Evolutionary conservation across 2,888 invertebrate genomes (phyloP).

Genomic region (Portevinia maculata): DNA sequence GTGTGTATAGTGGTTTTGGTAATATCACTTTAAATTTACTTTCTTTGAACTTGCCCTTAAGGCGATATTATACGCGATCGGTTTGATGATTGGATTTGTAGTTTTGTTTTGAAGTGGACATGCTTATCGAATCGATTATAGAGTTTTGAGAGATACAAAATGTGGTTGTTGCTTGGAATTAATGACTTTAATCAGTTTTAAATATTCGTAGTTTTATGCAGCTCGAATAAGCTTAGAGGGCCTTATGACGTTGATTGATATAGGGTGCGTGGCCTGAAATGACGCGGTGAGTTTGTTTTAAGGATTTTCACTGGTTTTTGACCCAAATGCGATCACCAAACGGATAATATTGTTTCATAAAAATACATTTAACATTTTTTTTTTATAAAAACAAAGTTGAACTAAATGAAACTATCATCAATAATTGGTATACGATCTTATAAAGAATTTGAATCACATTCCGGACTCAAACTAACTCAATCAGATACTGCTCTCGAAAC

Average conservation of each 20-base stretch:
- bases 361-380: too few species aligned
- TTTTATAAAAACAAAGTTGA: too few species aligned
- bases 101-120: neutral
- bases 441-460: too few species aligned
- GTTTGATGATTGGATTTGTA: neutral
- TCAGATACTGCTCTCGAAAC: too few species aligned
- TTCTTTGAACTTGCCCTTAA: conserved; percentile 54
- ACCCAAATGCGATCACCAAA: too few species aligned
- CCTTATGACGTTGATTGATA: neutral
- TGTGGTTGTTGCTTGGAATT: neutral
- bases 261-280: neutral
- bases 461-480: too few species aligned
- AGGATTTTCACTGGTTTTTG: too few species aligned
- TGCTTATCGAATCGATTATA: conserved; percentile 9
- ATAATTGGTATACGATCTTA: too few species aligned
- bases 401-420: too few species aligned
- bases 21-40: conserved; percentile 8
- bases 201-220: neutral
- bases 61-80: conserved; percentile 18
- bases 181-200: neutral
- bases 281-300: too few species aligned
- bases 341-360: too few species aligned
- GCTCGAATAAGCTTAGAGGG: neutral
- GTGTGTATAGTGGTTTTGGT: neutral
- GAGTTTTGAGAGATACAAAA: neutral